Base-by-base conservation (phyloP, 2,113 vertebrate species). In the Sylvilagus bachmani region DNA sequence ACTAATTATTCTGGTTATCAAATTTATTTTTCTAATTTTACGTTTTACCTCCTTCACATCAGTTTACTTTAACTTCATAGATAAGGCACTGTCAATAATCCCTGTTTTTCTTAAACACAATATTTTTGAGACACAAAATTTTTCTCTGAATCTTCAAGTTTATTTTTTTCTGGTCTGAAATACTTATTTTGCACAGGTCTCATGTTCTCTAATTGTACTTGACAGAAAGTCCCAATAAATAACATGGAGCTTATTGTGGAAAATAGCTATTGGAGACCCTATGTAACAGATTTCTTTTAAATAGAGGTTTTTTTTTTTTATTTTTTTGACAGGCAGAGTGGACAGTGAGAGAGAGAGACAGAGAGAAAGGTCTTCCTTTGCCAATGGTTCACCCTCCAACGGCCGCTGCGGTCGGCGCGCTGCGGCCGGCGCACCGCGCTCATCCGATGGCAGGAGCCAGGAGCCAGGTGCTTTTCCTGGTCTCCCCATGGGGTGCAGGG, bases 11-110 rank as follows among this genome's bases (percentile, higher is more conserved):
- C 10, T 85, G 1, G 55, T 88, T 8, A 62, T 55, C 13, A 66
- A 84, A 75, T 49, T 3, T 53, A 49, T 5, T 85, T 92, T 93
- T 90, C 61, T 91, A 69, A 88, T 38, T 96, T 93, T 82, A 94
- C 16, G 58, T 74, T 81, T 87, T 16, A 24, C 16, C 0, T 2
- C 67, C 19, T 88, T 85, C 36, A 86, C 2, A 64, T 33, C 29
- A 81, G 14, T 53, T 81, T 89, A 19, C 17, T 87, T 86, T 70
- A 55, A 62, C 87, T 88, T 92, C 44, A 70, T 19, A 87, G 14
- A 80, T 38, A 51, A 74, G 8, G 13, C 2, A 79, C 33, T 3
- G 44, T 91, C 36, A 33, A 31, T 31, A 69, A 51, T 11, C 5
- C 6, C 21, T 69, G 29, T 64, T 73, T 22, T 29, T 88, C 53